Conservation (phyloP, 2,797 vertebrate species). For the Lophius americanus region DNA sequence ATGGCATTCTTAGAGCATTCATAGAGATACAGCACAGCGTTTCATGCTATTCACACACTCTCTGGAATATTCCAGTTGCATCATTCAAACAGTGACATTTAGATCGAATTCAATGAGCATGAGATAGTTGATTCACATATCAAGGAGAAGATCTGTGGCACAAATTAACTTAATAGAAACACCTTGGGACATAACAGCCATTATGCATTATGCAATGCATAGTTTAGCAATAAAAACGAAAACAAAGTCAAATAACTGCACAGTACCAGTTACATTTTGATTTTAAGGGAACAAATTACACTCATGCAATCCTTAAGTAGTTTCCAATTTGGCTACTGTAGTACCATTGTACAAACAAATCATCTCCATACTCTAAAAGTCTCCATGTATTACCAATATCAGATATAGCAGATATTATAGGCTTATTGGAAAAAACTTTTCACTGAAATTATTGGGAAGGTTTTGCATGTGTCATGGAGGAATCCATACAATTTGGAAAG, state of each 20-base stretch:
- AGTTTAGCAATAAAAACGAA: not conserved
- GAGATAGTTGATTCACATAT: not conserved
- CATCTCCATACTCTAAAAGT: slow-evolving; percentile 7
- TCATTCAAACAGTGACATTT: not conserved
- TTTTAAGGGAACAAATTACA: too few species aligned
- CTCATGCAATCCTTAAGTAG: too few species aligned
- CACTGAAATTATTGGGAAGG: too few species aligned
- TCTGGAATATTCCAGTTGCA: not conserved
- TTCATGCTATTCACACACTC: not conserved
- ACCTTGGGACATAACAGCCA: too few species aligned
- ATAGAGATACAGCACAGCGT: slow-evolving; percentile 1
- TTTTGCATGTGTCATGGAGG: too few species aligned
- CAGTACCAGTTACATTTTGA: slow-evolving; percentile 19
- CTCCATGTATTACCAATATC: not conserved
- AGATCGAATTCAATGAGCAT: not conserved
- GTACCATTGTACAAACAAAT: slow-evolving; percentile 15
- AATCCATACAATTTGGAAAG: too few species aligned
- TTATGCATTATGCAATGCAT: not conserved
- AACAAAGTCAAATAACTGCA: slow-evolving; percentile 7
- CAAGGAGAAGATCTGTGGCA: too few species aligned
- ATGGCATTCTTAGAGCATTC: slow-evolving; percentile 4
- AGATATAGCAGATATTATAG: too few species aligned
- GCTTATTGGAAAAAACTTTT: too few species aligned
- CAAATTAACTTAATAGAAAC: not conserved
- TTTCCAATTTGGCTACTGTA: not conserved